These are phyloP conservation scores for Homarus gammarus DNA, from an alignment of 2,888 invertebrate species.

Conservation along the genomic window DNA sequence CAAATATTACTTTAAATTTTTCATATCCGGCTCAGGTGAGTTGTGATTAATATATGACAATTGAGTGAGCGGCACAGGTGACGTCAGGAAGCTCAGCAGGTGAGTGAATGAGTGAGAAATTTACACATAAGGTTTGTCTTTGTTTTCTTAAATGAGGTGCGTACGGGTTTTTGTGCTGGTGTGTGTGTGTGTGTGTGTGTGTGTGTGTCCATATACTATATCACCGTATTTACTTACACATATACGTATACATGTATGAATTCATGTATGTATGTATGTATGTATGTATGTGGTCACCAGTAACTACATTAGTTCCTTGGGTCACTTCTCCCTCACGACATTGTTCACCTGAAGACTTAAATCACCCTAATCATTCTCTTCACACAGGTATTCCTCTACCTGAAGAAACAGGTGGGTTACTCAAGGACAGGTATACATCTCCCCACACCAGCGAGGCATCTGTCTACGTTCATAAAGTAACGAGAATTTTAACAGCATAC, in stretches of 20 bases:
- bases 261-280: slow-evolving; percentile 10
- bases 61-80: neutral
- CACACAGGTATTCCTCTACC: no score
- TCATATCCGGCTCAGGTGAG: neutral
- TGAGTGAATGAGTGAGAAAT: no score
- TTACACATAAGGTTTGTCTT: slow-evolving; percentile 3
- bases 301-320: no score
- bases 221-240: neutral
- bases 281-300: neutral
- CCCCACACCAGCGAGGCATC: no score
- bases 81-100: no score
- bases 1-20: neutral
- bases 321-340: neutral
- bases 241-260: neutral
- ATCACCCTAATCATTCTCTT: no score
- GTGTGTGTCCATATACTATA: slow-evolving; percentile 15
- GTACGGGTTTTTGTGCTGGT: neutral
- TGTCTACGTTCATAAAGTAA: no score
- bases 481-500: no score
- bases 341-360: no score
- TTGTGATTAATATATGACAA: neutral
- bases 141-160: neutral
- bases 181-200: slow-evolving; percentile 39
- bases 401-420: no score
- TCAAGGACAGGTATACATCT: no score